Evolutionary conservation across 1,140 invertebrate species (phyloP), one percentile per base, ranked within the genome.

Genomic region (Gonatopus flavifemur): DNA sequence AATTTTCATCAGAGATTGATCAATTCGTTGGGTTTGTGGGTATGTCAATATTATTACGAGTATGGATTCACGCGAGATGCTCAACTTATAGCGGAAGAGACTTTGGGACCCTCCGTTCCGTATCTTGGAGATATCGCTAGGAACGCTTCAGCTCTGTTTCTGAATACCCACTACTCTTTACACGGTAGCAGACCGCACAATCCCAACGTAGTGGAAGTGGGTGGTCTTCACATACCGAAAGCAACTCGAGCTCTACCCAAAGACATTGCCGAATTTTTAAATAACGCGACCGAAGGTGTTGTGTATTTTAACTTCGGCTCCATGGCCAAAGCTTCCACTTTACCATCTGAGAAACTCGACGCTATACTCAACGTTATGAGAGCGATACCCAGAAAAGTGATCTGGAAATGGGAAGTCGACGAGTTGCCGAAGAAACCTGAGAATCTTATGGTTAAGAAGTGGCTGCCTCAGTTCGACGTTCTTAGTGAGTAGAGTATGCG

Each of bases 401-500:
- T 88, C 0, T 87, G 84, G 86, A 88, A 88, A 63, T 88, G 81
- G 76, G 85, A 88, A 64, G 78, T 77, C 3, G 78, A 82, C 2
- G 59, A 65, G 20, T 54, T 85, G 1, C 69, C 78, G 0, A 69
- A 69, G 2, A 78, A 82, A 50, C 77, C 84, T 0, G 53, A 70
- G 0, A 90, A 90, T 73, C 73, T 91, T 0, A 76, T 82, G 40
- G 64, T 86, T 1, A 76, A 71, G 21, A 82, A 82, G 31, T 90
- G 88, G 88, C 67, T 88, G 2, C 87, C 87, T 0, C 87, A 90
- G 60, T 83, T 82, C 46, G 86, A 87, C 59, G 76, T 89, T 52
- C 67, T 89, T 52, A 82, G 85, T 87, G 68, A 78, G 69, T 66
- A 49, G n/a, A n/a, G 16, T n/a, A n/a, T n/a, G n/a, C n/a, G n/a